Evolutionary conservation across 2,797 vertebrate genomes (phyloP).

Genomic region (Anguilla megastoma): DNA sequence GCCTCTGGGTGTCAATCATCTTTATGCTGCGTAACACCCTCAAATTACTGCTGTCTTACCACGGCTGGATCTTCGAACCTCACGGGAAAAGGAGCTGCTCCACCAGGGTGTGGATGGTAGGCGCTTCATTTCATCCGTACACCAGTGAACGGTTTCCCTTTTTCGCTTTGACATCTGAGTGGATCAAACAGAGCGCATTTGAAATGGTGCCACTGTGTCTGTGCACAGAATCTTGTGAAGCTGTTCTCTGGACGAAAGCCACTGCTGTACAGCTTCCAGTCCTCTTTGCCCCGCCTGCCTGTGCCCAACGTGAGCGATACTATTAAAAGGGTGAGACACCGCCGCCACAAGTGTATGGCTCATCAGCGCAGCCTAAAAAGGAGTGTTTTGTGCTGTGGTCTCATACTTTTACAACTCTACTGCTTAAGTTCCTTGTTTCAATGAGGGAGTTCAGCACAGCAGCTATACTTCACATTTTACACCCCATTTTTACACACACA

Average conservation of each 20-base stretch:
- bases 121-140: constrained; percentile 35
- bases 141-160: background rate
- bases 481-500: no score
- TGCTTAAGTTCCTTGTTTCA: background rate
- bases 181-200: background rate
- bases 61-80: constrained; percentile 93
- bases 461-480: no score
- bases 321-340: constrained; percentile 73
- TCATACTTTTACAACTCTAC: background rate
- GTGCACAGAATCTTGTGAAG: constrained; percentile 75
- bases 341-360: background rate
- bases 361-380: background rate
- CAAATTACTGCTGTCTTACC: constrained; percentile 87
- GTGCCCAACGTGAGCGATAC: constrained; percentile 86
- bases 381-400: background rate
- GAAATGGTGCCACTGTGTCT: background rate
- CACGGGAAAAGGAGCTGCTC: constrained; percentile 80
- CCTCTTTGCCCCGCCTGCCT: constrained; percentile 84
- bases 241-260: constrained; percentile 82
- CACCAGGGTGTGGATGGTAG: constrained; percentile 87
- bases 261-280: constrained; percentile 93
- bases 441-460: background rate
- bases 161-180: background rate
- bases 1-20: constrained; percentile 83
- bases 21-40: constrained; percentile 82